A percentile compares a stretch with the other conserved stretches of the same genome.
These are phyloP conservation scores for Takifugu flavidus DNA, from an alignment of 2,113 vertebrate genomes.

Conservation along the genomic window DNA sequence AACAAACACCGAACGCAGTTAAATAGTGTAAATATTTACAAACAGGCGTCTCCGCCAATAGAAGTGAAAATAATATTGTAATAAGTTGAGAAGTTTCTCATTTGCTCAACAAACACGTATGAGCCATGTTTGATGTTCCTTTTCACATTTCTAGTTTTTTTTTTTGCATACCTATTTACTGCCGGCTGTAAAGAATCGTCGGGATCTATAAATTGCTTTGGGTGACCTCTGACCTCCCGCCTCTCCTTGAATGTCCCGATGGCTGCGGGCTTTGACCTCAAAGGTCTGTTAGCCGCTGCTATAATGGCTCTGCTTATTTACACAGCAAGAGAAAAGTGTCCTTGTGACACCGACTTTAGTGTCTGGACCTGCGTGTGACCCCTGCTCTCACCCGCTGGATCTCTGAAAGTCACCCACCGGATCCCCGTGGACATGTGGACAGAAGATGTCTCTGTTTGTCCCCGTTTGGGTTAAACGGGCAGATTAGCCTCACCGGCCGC, in stretches of 20 bases:
- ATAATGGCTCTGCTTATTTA: slow-evolving; percentile 34
- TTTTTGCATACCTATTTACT: background rate
- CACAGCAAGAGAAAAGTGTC: slow-evolving; percentile 12
- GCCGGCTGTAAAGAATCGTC: background rate
- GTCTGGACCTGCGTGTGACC: slow-evolving; percentile 13
- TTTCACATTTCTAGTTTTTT: background rate
- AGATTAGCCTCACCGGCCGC: slow-evolving; percentile 16
- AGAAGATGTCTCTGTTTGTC: background rate
- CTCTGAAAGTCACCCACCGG: slow-evolving; percentile 9
- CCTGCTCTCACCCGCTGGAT: background rate
- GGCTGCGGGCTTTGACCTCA: slow-evolving; percentile 35
- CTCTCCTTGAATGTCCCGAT: slow-evolving; percentile 36
- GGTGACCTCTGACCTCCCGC: slow-evolving; percentile 24
- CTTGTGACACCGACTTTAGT: too few species aligned
- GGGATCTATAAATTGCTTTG: background rate
- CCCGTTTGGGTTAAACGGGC: slow-evolving; percentile 14
- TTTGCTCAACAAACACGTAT: too few species aligned
- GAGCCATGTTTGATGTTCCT: too few species aligned
- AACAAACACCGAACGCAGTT: background rate
- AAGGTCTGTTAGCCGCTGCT: slow-evolving; percentile 31
- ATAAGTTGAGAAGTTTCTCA: too few species aligned
- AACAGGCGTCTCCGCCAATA: too few species aligned
- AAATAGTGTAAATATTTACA: too few species aligned
- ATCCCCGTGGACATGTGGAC: background rate
- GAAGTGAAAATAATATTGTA: too few species aligned